Percentiles rank a stretch among this genome's conserved stretches.
Evolutionary conservation across 2,888 invertebrate genomes (phyloP).

Genomic region (Cheilosia pagana): DNA sequence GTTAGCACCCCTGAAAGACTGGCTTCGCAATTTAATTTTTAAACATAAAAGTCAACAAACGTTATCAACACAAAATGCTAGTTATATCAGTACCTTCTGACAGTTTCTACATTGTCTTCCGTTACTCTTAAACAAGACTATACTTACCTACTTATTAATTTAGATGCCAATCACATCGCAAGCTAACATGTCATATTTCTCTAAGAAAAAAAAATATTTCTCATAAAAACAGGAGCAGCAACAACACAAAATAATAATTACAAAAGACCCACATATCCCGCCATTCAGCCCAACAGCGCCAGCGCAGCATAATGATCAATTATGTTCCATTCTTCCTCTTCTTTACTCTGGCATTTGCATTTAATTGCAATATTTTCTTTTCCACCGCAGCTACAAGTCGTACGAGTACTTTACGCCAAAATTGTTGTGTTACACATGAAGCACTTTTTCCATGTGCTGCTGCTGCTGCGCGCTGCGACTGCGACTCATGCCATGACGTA

Average conservation of each 20-base stretch:
- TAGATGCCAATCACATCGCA: slow-evolving; percentile 44
- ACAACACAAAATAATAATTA: slow-evolving; percentile 49
- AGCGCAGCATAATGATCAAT: slow-evolving; percentile 63
- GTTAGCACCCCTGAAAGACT: neutral
- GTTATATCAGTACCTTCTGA: neutral
- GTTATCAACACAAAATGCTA: slow-evolving; percentile 19
- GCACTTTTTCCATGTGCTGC: slow-evolving; percentile 61
- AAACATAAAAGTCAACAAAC: slow-evolving; percentile 4
- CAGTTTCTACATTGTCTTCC: neutral
- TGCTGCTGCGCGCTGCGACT: no score
- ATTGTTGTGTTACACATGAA: slow-evolving; percentile 55
- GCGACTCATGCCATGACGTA: slow-evolving; percentile 72
- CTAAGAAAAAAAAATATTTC: slow-evolving; percentile 12
- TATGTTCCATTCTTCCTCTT: slow-evolving; percentile 60
- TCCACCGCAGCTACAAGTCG: neutral
- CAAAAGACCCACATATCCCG: slow-evolving; percentile 46
- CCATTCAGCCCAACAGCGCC: slow-evolving; percentile 13
- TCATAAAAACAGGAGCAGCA: slow-evolving; percentile 27
- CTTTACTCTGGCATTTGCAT: slow-evolving; percentile 59
- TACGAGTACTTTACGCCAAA: slow-evolving; percentile 43
- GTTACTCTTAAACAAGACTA: neutral
- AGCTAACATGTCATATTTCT: slow-evolving; percentile 26
- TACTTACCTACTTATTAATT: slow-evolving; percentile 15
- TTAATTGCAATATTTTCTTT: slow-evolving; percentile 64
- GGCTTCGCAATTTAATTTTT: neutral